Evolutionary conservation across 2,113 vertebrate species (phyloP), one percentile per base, ranked within the genome.

Genomic region (Syrmaticus mikado): DNA sequence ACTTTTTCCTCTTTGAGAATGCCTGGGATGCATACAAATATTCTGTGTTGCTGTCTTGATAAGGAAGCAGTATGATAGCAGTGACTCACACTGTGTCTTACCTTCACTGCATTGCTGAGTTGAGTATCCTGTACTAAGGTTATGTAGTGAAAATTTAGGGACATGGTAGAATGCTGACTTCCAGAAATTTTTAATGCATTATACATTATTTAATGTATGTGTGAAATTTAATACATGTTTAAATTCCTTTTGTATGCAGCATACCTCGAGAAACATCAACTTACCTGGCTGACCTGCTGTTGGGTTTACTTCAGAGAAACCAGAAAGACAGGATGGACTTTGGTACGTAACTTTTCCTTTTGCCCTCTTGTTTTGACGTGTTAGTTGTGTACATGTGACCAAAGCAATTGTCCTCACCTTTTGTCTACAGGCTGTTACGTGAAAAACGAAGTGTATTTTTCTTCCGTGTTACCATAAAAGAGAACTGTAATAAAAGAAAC

Each of bases 281-380:
- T 82, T 98, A 98, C 53, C 98, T 99, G 90, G 94, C 98, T 70
- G 97, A 98, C 94, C 98, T 99, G 89, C 96, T 99, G 60, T 97
- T 99, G 85, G 98, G 99, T 68, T 98, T 99, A 90, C 98, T 99
- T 94, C 99, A 99, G 97, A 99, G 99, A 96, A 99, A 98, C 96
- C 99, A 99, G 94, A 99, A 99, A 95, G 99, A 99, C 73, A 98
- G 99, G 86, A 99, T 99, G 98, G 99, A 99, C 95, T 99, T 99
- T 89, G 99, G 99, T 99, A 95, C 94, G 98, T 98, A 79, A 77
- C 90, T 48, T 64, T 84, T 43, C 8, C 6, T 52, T 58, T 87
- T 67, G 46, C 62, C 88, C 25, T 75, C 73, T 55, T 85, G 52
- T 43, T 14, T 85, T 92, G 24, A 13, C 46, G 38, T 90, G 72